Base-by-base conservation (phyloP, 1,140 invertebrate genomes). In the Drosophila melanogaster region DNA sequence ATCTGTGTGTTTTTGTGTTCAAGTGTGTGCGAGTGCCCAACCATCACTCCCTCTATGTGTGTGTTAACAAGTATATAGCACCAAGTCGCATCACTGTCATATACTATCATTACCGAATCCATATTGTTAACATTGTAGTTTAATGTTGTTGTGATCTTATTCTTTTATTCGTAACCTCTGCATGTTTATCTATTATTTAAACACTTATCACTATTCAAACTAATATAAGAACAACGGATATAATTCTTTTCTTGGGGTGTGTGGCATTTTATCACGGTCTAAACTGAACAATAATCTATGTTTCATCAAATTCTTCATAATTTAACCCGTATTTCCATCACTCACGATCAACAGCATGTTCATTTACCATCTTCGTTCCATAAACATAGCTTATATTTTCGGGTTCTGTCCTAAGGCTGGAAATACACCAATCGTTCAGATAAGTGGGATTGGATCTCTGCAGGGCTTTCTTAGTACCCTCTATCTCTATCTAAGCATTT, bases 351-450 rank as follows among this genome's bases (percentile, higher is more conserved):
- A 33, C 58, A 8, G 62, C 62, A 66, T 66, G 62, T 19, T 30
- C 4, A 17, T 8, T n/a, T 30, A 12, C 24, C 47, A 19, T 14
- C 24, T 59, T 46, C 24, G 24, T 44, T 30, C 24, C 44, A 41
- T 10, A 49, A 22, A 38, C 67, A 15, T 46, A 5, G 30, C 62
- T 35, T 41, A 49, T 17, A 12, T 61, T 35, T 41, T 41, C 67
- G 79, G 83, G 69, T 33, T 67, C 26, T 54, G 17, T 46, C 17
- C 24, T 43, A 30, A 35, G 37, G 26, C 38, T 65, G 44, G 84
- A 89, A 89, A 90, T 89, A 89, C 84, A 89, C 84, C 84, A 89
- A 89, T 89, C 73, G 67, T 60, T 80, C 85, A 79, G 41, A 58
- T 47, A 62, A 60, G 38, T 53, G 53, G 71, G 56, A 50, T 69